These are phyloP conservation scores for Myotis myotis DNA, from an alignment of 2,797 vertebrate genomes.

Conservation along the genomic window DNA sequence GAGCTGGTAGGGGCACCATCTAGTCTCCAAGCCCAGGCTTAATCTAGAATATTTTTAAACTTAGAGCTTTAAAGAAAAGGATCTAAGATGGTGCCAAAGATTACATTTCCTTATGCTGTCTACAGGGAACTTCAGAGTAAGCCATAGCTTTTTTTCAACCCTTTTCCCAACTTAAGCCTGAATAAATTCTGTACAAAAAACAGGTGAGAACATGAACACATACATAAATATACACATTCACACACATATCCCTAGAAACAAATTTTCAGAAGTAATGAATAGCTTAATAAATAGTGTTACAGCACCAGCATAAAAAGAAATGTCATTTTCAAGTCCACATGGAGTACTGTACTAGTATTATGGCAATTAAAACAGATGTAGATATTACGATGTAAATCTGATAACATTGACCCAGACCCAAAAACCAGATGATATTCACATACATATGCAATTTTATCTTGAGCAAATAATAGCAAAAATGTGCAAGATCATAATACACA, in stretches of 20 bases:
- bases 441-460: not conserved
- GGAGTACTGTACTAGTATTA: not conserved
- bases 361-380: not conserved
- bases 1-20: not conserved
- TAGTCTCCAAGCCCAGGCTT: not conserved
- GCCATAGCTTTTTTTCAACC: not conserved
- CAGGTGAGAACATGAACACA: not conserved
- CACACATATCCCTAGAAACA: not conserved
- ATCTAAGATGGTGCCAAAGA: not conserved
- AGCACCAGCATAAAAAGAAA: not conserved
- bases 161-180: not conserved
- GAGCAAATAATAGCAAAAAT: not conserved
- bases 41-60: not conserved
- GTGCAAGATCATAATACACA: not conserved
- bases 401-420: not conserved
- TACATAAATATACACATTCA: not conserved
- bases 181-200: slow-evolving; percentile 16
- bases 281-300: not conserved
- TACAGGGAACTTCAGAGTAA: not conserved
- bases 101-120: not conserved
- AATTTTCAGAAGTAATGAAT: not conserved
- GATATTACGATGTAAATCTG: not conserved
- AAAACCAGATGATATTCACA: not conserved
- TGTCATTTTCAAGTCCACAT: not conserved
- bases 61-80: slow-evolving; percentile 26